A percentile compares a stretch with the other conserved stretches of the same genome.
phyloP scores from a whole-genome alignment of 2,113 vertebrate species.

The Atherinomorus stipes region DNA sequence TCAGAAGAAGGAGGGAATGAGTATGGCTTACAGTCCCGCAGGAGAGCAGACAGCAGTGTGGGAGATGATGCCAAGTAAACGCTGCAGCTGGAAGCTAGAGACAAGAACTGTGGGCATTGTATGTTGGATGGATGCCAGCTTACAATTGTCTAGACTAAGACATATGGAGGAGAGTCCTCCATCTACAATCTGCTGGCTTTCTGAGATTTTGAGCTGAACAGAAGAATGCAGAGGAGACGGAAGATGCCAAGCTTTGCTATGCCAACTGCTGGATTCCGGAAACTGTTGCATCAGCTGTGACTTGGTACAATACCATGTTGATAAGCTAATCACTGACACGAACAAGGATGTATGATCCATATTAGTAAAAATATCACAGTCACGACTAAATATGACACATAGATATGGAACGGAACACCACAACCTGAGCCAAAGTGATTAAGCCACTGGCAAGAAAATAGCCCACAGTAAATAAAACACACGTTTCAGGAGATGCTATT shows the following conservation, averaged over 20 bases:
- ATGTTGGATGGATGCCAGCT: constrained; percentile 66
- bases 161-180: constrained; percentile 61
- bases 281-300: constrained; percentile 60
- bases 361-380: constrained; percentile 32
- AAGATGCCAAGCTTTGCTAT: constrained; percentile 37
- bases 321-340: constrained; percentile 17
- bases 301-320: constrained; percentile 35
- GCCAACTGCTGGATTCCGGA: constrained; percentile 48
- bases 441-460: constrained; percentile 13
- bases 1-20: constrained; percentile 14
- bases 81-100: constrained; percentile 67
- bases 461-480: neutral
- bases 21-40: constrained; percentile 31
- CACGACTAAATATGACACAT: constrained; percentile 11
- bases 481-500: constrained; percentile 8
- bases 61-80: constrained; percentile 60
- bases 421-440: neutral
- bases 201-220: constrained; percentile 59
- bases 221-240: constrained; percentile 52
- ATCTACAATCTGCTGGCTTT: constrained; percentile 69
- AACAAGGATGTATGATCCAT: constrained; percentile 23
- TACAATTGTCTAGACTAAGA: constrained; percentile 67
- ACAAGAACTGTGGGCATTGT: constrained; percentile 68
- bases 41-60: constrained; percentile 45
- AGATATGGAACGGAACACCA: neutral